These are phyloP conservation scores for Stichopus chloronotus DNA, from an alignment of 35 echinoderm and acorn worm species.

Conservation along the genomic window DNA sequence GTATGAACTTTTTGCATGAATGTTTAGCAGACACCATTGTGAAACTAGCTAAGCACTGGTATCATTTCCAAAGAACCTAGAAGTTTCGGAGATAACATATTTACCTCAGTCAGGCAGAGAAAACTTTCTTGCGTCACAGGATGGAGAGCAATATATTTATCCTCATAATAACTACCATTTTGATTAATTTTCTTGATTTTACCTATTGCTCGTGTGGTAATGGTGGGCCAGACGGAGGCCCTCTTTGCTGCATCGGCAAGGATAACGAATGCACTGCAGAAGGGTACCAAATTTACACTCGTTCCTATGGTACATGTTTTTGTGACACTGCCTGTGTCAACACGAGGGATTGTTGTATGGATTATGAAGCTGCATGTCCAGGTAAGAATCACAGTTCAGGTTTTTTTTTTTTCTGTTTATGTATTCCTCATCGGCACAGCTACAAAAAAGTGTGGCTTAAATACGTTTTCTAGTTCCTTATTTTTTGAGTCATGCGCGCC, in stretches of 20 bases:
- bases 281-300: slow-evolving; percentile 42
- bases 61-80: too few relatives aligned
- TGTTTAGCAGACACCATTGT: too few relatives aligned
- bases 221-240: slow-evolving; percentile 62
- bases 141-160: slow-evolving; percentile 6
- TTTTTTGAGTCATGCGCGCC: too few relatives aligned
- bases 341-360: slow-evolving; percentile 76
- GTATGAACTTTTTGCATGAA: too few relatives aligned
- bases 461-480: too few relatives aligned
- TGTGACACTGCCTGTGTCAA: slow-evolving; percentile 74
- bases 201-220: slow-evolving; percentile 29
- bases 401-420: background rate
- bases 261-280: slow-evolving; percentile 65
- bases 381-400: slow-evolving; percentile 30
- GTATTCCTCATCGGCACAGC: too few relatives aligned
- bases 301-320: slow-evolving; percentile 67
- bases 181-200: slow-evolving; percentile 24
- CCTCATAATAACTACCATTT: background rate
- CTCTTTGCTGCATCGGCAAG: slow-evolving; percentile 77
- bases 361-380: slow-evolving; percentile 74
- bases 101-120: too few relatives aligned
- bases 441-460: too few relatives aligned
- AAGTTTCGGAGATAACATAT: too few relatives aligned
- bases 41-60: too few relatives aligned
- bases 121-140: too few relatives aligned